Conservation (phyloP, 2,797 vertebrate genomes). For the Erpetoichthys calabaricus region DNA sequence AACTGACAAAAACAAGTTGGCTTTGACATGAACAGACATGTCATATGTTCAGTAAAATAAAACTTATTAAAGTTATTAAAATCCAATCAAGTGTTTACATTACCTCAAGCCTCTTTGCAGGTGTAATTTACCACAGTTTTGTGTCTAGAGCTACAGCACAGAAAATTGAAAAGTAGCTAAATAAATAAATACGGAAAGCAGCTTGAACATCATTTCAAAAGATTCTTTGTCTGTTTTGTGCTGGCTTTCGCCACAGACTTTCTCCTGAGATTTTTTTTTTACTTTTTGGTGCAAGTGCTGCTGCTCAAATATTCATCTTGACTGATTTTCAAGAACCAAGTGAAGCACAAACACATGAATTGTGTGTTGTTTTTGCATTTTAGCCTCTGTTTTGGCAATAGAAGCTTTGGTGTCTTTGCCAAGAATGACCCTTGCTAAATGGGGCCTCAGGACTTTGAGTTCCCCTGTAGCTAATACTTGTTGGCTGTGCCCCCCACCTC, state of each 20-base stretch:
- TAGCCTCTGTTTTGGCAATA: background rate
- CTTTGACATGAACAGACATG: background rate
- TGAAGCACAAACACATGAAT: slow-evolving; percentile 2
- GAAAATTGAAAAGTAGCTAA: slow-evolving; percentile 2
- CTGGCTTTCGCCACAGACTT: slow-evolving; percentile 14
- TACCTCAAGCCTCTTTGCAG: slow-evolving; percentile 14
- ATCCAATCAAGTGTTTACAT: background rate
- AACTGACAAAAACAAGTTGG: background rate
- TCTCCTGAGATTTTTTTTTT: slow-evolving; percentile 15
- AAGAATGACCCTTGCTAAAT: slow-evolving; percentile 7
- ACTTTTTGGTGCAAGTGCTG: background rate
- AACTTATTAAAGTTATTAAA: background rate
- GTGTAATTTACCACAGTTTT: slow-evolving; percentile 14
- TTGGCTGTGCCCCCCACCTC: slow-evolving; percentile 21
- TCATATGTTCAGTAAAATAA: background rate
- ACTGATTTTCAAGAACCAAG: slow-evolving; percentile 11
- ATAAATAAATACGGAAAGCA: background rate
- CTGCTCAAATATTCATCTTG: slow-evolving; percentile 10
- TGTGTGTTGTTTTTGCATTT: slow-evolving; percentile 6
- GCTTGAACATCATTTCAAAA: slow-evolving; percentile 15
- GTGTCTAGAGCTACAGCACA: slow-evolving; percentile 5
- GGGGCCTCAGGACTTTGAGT: slow-evolving; percentile 9
- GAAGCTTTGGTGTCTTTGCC: slow-evolving; percentile 4
- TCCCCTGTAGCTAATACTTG: slow-evolving; percentile 21
- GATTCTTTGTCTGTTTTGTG: slow-evolving; percentile 20